Evolutionary conservation across 2,113 vertebrate genomes (phyloP).

Genomic region (Hippolais icterina): DNA sequence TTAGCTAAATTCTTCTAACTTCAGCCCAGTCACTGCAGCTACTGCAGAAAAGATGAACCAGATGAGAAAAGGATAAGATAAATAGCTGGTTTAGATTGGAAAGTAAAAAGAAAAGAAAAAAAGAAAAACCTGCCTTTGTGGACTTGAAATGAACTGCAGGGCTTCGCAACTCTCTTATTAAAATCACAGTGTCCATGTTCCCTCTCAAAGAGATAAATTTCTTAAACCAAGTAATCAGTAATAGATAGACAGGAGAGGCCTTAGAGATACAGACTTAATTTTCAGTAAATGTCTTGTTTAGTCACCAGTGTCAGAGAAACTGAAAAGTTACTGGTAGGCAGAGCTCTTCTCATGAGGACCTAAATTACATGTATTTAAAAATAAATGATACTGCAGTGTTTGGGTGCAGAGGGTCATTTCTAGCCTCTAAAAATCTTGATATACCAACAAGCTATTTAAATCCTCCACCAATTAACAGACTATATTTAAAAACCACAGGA

Average conservation of each 20-base stretch:
- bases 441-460: neutral
- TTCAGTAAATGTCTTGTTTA: neutral
- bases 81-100: neutral
- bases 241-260: neutral
- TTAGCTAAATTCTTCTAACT: neutral
- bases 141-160: neutral
- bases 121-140: neutral
- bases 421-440: neutral
- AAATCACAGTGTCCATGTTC: neutral
- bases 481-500: neutral
- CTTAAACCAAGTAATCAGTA: neutral
- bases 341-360: neutral
- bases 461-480: neutral
- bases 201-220: neutral
- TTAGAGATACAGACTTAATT: neutral
- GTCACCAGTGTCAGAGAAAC: neutral
- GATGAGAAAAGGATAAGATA: neutral
- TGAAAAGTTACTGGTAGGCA: neutral
- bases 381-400: neutral
- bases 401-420: neutral
- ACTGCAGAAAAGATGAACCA: neutral
- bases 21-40: neutral
- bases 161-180: neutral
- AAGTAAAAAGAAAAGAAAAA: neutral
- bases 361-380: neutral